phyloP scores from a whole-genome alignment of 1,140 invertebrate species.

The Helicoverpa armigera region DNA sequence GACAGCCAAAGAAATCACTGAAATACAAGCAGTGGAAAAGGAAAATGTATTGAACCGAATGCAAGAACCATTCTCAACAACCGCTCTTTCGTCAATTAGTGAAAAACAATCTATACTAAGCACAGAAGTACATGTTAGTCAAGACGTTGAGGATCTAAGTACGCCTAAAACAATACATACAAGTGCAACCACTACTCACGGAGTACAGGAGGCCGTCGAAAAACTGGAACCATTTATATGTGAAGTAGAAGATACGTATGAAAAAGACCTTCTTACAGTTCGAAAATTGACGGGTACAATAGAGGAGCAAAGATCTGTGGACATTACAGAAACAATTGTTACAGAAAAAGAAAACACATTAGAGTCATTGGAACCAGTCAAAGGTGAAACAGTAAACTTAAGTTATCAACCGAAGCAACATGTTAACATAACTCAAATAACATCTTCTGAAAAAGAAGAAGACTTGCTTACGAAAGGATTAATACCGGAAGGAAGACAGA shows the following conservation, averaged over 20 bases:
- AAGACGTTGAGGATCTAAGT: conserved; percentile 63
- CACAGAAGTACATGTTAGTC: conserved; percentile 64
- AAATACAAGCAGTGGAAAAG: conserved; percentile 67
- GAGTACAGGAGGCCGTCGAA: conserved; percentile 65
- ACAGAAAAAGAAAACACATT: conserved; percentile 64
- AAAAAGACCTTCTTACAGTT: conserved; percentile 25
- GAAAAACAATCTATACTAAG: conserved; percentile 67
- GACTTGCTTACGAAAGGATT: conserved; percentile 46
- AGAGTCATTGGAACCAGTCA: conserved; percentile 19
- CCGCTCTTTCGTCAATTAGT: conserved; percentile 57
- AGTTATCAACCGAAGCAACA: conserved; percentile 53
- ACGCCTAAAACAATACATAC: conserved; percentile 44
- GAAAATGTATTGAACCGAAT: conserved; percentile 60
- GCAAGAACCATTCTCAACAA: conserved; percentile 41
- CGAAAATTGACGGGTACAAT: conserved; percentile 55
- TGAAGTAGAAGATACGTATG: conserved; percentile 64
- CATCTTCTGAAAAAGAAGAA: conserved; percentile 57
- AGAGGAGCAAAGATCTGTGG: conserved; percentile 67
- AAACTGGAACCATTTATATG: conserved; percentile 66
- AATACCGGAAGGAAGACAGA: conserved; percentile 51
- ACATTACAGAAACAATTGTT: conserved; percentile 68
- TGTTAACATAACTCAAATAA: conserved; percentile 53
- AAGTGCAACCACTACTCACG: conserved; percentile 60
- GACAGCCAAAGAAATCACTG: conserved; percentile 64
- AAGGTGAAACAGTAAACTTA: conserved; percentile 52